phyloP scores from a whole-genome alignment of 1,140 invertebrate species.

The Mya arenaria region DNA sequence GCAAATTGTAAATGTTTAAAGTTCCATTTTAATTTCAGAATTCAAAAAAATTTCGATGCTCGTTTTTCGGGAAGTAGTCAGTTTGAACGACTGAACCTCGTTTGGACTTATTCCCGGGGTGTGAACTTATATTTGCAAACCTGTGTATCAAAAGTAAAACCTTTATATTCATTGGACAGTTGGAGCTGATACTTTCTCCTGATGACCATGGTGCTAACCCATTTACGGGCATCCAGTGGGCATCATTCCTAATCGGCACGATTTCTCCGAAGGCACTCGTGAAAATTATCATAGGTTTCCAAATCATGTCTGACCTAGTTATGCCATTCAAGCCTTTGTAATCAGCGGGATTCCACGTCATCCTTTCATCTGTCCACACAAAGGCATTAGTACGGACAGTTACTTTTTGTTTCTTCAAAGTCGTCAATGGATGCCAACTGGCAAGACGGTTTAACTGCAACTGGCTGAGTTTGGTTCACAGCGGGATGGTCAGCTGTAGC shows the following conservation, averaged over 20 bases:
- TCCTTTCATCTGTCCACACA: background rate
- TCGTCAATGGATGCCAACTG: background rate
- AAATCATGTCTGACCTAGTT: background rate
- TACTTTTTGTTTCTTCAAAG: conserved; percentile 5
- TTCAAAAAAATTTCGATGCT: background rate
- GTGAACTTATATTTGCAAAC: background rate
- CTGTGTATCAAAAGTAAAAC: conserved; percentile 8
- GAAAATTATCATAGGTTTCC: background rate
- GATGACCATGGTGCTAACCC: background rate
- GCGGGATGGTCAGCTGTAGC: background rate
- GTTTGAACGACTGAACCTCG: background rate
- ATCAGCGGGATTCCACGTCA: background rate
- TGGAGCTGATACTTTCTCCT: background rate
- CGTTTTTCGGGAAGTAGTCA: background rate
- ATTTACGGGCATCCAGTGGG: background rate
- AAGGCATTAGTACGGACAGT: background rate
- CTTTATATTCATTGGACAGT: background rate
- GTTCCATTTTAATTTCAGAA: background rate
- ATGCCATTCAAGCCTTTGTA: background rate
- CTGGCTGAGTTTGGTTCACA: background rate
- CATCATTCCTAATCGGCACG: background rate
- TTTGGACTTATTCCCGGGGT: background rate
- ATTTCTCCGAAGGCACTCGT: background rate
- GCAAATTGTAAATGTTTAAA: background rate
- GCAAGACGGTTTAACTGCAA: background rate